A percentile compares a stretch with the other conserved stretches of the same genome.
Conservation (phyloP, 1,140 invertebrate species). For the Drosophila orosa region DNA sequence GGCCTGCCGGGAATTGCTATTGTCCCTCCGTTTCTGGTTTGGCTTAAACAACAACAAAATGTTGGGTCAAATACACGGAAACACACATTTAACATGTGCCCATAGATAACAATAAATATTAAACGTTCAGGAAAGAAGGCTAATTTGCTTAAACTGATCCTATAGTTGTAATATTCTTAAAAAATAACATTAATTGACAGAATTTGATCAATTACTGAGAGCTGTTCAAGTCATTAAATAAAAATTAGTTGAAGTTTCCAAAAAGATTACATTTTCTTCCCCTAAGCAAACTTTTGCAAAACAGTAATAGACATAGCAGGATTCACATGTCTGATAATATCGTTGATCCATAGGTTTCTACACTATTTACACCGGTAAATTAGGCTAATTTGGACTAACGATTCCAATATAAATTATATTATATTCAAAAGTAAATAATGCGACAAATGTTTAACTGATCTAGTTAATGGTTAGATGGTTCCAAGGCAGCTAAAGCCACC, state of each 20-base stretch:
- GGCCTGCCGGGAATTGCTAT: conserved; percentile 20
- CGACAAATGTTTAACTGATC: neutral
- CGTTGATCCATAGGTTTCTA: neutral
- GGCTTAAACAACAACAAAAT: neutral
- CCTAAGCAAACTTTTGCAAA: neutral
- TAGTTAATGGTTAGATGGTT: neutral
- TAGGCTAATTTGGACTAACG: neutral
- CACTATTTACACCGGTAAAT: neutral
- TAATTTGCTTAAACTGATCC: neutral
- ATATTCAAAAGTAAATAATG: too few relatives aligned
- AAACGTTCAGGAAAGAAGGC: neutral
- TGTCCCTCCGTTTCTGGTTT: neutral
- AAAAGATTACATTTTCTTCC: too few relatives aligned
- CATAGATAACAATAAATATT: conserved; percentile 7
- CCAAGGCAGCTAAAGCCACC: neutral
- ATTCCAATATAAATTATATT: neutral
- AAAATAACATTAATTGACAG: neutral
- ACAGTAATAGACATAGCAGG: neutral
- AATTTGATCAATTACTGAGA: too few relatives aligned
- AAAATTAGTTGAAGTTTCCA: neutral
- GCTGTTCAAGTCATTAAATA: neutral
- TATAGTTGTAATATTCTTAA: neutral
- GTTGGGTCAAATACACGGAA: neutral
- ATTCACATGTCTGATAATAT: neutral
- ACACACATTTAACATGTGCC: neutral